A percentile compares a stretch with the other conserved stretches of the same genome.
Evolutionary conservation across 2,113 vertebrate genomes (phyloP).

Genomic region (Hoplias malabaricus): DNA sequence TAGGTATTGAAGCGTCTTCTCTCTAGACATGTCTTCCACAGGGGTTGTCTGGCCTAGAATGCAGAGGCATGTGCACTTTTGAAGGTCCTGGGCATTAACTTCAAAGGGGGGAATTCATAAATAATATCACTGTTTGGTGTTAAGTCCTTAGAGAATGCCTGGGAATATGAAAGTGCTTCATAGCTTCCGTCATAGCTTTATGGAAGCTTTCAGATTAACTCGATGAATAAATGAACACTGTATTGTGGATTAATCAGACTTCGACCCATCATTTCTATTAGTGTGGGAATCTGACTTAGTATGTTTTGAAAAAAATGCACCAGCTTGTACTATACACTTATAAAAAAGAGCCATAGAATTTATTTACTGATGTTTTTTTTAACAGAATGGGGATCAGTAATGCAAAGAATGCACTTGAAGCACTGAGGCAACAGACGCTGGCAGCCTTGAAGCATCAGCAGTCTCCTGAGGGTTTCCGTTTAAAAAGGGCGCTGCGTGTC

Average conservation of each 20-base stretch:
- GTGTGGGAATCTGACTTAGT: not conserved
- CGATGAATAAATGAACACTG: not conserved
- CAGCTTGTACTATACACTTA: not conserved
- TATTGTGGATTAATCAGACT: not conserved
- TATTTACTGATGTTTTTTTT: not conserved
- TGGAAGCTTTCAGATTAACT: constrained; percentile 1
- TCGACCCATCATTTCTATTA: not conserved
- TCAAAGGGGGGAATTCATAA: constrained; percentile 23
- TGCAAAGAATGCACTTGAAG: constrained; percentile 23
- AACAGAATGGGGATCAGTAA: constrained; percentile 1
- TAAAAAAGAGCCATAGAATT: not conserved
- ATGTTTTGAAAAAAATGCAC: not conserved
- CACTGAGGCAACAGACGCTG: constrained; percentile 1
- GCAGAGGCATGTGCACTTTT: constrained; percentile 26
- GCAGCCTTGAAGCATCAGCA: not conserved
- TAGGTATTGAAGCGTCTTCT: constrained; percentile 21
- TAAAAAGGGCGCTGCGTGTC: constrained; percentile 8
- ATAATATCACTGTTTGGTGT: constrained; percentile 16
- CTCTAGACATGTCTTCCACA: not conserved
- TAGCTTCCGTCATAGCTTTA: not conserved
- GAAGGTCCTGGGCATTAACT: not conserved
- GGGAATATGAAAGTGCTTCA: not conserved
- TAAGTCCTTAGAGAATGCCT: not conserved
- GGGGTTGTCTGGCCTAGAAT: not conserved
- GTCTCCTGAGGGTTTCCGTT: constrained; percentile 20